These are phyloP conservation scores for Scaptomyza polygonia DNA, from an alignment of 2,888 invertebrate species.

Conservation along the genomic window DNA sequence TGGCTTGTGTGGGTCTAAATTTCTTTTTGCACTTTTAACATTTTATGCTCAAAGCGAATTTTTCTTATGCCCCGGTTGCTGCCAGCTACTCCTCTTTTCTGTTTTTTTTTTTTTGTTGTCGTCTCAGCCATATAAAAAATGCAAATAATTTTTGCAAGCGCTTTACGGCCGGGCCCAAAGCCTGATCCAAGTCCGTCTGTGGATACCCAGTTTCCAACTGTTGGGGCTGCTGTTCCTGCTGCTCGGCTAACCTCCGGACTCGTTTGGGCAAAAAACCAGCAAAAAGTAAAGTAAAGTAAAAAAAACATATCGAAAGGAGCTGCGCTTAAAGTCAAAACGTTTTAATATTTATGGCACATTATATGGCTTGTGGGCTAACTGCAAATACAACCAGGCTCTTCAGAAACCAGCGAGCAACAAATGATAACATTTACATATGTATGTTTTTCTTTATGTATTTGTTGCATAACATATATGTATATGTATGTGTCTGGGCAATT, in stretches of 20 bases:
- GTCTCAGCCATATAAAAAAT: constrained; percentile 71
- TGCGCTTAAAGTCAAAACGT: constrained; percentile 77
- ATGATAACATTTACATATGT: constrained; percentile 60
- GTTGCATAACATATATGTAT: constrained; percentile 21
- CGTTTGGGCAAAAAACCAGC: constrained; percentile 16
- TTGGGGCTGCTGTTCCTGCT: constrained; percentile 4
- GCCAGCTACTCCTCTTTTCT: constrained; percentile 4
- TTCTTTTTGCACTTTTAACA: constrained; percentile 74
- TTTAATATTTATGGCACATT: constrained; percentile 80
- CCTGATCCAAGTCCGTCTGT: constrained; percentile 18
- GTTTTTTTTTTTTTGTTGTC: constrained; percentile 51
- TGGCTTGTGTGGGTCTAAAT: constrained; percentile 35
- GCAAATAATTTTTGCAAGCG: constrained; percentile 77
- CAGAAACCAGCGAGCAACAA: constrained; percentile 22
- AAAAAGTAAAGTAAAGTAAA: no score
- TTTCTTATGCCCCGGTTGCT: constrained; percentile 21
- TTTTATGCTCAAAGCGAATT: constrained; percentile 71
- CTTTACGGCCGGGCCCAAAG: constrained; percentile 49
- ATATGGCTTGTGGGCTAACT: constrained; percentile 79
- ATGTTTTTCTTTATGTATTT: constrained; percentile 19
- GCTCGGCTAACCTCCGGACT: constrained; percentile 54
- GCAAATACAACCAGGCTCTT: constrained; percentile 18
- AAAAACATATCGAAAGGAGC: constrained; percentile 30
- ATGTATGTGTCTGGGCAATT: constrained; percentile 53
- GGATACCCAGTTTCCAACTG: constrained; percentile 18